Conservation (phyloP, 2,888 invertebrate species). For the Caprella mutica region DNA sequence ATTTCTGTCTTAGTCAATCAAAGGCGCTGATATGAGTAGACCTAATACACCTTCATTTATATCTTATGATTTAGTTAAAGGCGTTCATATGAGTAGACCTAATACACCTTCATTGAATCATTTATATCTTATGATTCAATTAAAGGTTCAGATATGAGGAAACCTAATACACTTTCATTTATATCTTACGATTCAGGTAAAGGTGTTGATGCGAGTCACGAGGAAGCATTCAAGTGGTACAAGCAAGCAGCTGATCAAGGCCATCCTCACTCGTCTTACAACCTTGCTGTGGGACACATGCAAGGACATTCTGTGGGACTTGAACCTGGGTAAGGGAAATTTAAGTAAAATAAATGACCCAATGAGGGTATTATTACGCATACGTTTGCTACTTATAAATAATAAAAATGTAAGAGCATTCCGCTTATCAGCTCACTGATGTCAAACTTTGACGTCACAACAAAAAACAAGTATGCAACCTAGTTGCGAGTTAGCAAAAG, state of each 20-base stretch:
- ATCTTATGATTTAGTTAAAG: not conserved
- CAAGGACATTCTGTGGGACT: slow-evolving; percentile 38
- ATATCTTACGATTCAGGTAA: slow-evolving; percentile 34
- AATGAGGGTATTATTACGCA: not conserved
- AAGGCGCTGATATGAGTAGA: no score
- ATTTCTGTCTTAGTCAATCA: no score
- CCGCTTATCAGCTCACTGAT: no score
- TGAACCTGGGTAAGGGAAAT: slow-evolving; percentile 18
- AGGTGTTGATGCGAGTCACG: slow-evolving; percentile 42
- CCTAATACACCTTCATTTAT: not conserved
- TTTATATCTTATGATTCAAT: no score
- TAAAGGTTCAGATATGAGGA: no score
- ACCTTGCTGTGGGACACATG: slow-evolving; percentile 46
- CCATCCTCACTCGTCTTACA: slow-evolving; percentile 46
- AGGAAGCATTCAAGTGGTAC: slow-evolving; percentile 45
- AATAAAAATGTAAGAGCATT: no score
- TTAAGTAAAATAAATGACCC: not conserved
- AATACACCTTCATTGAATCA: not conserved
- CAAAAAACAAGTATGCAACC: no score
- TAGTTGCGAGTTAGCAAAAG: no score
- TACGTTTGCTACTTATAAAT: no score
- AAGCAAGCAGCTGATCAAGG: slow-evolving; percentile 45
- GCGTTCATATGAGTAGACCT: not conserved
- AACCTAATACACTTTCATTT: no score
- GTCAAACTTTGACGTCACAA: no score